Conservation (phyloP, 2,113 vertebrate species). For the Heterotis niloticus region DNA sequence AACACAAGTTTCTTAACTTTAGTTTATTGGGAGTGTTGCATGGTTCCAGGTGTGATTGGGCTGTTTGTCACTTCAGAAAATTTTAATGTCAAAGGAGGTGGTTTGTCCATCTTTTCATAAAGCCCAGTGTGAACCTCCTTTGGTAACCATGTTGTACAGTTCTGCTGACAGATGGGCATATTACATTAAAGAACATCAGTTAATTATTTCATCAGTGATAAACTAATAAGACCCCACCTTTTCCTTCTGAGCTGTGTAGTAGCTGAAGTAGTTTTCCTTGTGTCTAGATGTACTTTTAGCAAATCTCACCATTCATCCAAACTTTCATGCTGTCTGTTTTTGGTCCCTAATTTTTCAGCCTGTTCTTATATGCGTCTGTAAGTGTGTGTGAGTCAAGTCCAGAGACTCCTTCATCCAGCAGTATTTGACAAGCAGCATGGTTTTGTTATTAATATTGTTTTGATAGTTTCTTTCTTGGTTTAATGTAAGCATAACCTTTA, state of each 20-base stretch:
- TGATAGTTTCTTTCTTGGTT: no score
- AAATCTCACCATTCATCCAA: not conserved
- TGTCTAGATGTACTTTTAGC: not conserved
- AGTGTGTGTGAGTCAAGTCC: not conserved
- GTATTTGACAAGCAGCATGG: not conserved
- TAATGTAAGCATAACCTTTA: no score
- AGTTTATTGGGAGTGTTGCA: not conserved
- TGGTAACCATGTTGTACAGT: not conserved
- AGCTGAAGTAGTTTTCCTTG: constrained; percentile 6
- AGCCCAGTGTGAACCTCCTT: not conserved
- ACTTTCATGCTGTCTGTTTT: not conserved
- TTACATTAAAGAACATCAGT: not conserved
- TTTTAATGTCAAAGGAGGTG: constrained; percentile 1
- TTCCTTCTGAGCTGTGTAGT: constrained; percentile 29
- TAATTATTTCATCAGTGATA: constrained; percentile 27
- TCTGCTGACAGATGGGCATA: not conserved
- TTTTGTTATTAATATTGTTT: not conserved
- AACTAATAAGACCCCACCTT: constrained; percentile 34
- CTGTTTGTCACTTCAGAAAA: constrained; percentile 28
- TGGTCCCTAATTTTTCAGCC: not conserved
- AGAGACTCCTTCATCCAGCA: not conserved
- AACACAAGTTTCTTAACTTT: not conserved
- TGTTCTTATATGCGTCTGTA: not conserved
- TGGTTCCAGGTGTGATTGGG: constrained; percentile 40
- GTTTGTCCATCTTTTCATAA: not conserved